Base-by-base conservation (phyloP, 2,888 invertebrate species). In the Spodoptera picta region DNA sequence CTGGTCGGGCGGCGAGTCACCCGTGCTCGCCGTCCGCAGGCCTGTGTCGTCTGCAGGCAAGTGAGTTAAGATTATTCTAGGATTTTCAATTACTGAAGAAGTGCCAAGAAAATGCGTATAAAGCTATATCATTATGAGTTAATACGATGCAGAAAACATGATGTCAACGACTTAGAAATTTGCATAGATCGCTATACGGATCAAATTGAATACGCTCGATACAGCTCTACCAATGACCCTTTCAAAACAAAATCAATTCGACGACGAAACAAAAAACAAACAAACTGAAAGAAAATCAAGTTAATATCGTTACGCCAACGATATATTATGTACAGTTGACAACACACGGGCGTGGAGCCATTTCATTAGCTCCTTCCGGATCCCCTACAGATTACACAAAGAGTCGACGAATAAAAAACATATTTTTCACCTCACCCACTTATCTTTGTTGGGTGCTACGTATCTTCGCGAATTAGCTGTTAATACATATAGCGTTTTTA, bases 321-420 rank as follows among this genome's bases (percentile, higher is more conserved):
- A 80, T 82, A 79, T 79, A 72, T 82, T 80, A 73, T 71, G 72
- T 75, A 73, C 75, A 75, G 60, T 73, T 54, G 65, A 73, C 65
- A 67, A 75, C 71, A 72, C 70, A 63, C 48, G 66, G 47, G 75
- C 61, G 60, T 63, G 70, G 64, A 67, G 73, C 77, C 78, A 79
- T 82, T 82, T 82, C 78, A 81, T 80, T 78, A 74, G 81, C 65
- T 69, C 52, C 65, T 65, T 69, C 71, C 69, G 73, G 59, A 52
- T 64, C 59, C 62, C 51, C 62, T 51, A 68, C 73, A 73, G 73
- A 76, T 77, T 76, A 74, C 74, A 69, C 61, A 64, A 69, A 77
- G 73, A 63, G 75, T 72, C 19, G 50, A 70, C 63, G 76, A 65
- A 67, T 75, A 68, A 66, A 68, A 75, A 75, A 69, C 59, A 71